These are phyloP conservation scores for Hymenochirus boettgeri DNA, from an alignment of 2,113 vertebrate genomes.

Conservation along the genomic window DNA sequence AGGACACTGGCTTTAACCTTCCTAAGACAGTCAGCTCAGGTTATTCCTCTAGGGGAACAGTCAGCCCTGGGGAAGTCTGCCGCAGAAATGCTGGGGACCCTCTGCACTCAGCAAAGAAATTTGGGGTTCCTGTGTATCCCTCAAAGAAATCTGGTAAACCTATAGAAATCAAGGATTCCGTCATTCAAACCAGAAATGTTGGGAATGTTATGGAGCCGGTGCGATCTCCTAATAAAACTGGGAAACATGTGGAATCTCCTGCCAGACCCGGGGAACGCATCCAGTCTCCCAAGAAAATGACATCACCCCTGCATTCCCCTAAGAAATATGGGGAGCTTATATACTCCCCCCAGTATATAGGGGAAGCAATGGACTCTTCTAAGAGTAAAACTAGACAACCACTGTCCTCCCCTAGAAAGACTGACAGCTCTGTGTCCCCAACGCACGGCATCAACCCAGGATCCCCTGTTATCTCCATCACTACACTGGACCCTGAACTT, in stretches of 20 bases:
- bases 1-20: neutral
- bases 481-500: conserved; percentile 65
- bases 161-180: neutral
- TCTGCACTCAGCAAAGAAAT: neutral
- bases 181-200: neutral
- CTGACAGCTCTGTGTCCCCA: conserved; percentile 33
- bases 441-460: conserved; percentile 51
- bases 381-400: conserved; percentile 46
- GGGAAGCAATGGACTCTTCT: conserved; percentile 43
- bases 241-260: neutral
- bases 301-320: neutral
- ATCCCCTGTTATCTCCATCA: conserved; percentile 53
- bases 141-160: neutral
- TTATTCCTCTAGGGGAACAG: conserved; percentile 19
- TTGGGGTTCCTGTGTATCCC: neutral
- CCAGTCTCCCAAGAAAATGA: neutral
- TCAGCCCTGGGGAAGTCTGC: neutral
- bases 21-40: conserved; percentile 25
- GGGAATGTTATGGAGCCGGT: neutral
- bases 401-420: conserved; percentile 45
- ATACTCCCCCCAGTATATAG: conserved; percentile 33
- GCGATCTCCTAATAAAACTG: neutral
- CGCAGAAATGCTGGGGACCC: neutral
- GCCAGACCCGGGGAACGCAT: neutral
- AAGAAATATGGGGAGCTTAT: neutral